These are phyloP conservation scores for Pollenia angustigena DNA, from an alignment of 2,888 invertebrate genomes.

Conservation along the genomic window DNA sequence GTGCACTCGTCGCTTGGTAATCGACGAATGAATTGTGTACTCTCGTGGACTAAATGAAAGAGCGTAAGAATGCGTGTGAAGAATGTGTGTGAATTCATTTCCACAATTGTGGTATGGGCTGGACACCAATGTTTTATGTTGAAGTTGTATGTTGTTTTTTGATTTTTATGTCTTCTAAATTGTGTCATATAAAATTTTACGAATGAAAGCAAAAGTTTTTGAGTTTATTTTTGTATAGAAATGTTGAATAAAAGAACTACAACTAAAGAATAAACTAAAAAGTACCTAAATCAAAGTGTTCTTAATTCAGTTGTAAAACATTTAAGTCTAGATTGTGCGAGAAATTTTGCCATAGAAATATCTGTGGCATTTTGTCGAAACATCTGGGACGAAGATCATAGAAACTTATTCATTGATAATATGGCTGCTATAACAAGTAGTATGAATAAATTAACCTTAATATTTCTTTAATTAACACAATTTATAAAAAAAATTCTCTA, in stretches of 20 bases:
- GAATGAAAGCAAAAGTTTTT: neutral
- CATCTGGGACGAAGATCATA: neutral
- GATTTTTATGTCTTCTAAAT: constrained; percentile 37
- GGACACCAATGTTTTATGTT: constrained; percentile 49
- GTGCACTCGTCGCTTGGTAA: no score
- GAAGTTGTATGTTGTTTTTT: constrained; percentile 43
- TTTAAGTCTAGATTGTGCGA: neutral
- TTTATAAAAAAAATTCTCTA: no score
- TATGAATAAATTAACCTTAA: no score
- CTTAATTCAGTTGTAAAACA: neutral
- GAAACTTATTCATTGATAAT: no score
- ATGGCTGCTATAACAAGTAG: no score
- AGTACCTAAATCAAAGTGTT: constrained; percentile 53
- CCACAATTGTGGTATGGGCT: no score
- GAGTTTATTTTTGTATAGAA: neutral
- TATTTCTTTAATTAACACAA: no score
- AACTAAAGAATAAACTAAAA: constrained; percentile 45
- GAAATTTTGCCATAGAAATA: neutral
- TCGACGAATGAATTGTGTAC: no score
- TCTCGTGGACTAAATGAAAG: no score
- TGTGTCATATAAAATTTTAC: neutral
- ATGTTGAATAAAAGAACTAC: neutral
- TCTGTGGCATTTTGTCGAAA: neutral
- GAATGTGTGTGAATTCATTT: no score
- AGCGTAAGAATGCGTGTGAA: no score